Evolutionary conservation across 2,797 vertebrate genomes (phyloP).

Genomic region (Danio kyathit): DNA sequence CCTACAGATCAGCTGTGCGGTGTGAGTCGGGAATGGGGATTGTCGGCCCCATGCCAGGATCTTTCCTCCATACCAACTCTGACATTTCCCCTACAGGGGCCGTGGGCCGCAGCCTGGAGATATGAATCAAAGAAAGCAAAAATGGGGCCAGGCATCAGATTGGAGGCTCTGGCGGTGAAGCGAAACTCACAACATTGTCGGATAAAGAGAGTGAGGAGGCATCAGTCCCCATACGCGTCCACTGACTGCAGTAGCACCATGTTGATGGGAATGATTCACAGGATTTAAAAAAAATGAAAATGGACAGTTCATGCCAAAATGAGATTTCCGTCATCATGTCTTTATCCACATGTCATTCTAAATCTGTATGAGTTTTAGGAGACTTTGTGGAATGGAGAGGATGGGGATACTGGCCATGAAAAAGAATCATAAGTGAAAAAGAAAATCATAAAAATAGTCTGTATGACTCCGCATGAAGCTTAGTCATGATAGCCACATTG

Average conservation of each 20-base stretch:
- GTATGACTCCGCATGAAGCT: not conserved
- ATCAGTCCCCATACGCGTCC: not conserved
- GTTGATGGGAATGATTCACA: not conserved
- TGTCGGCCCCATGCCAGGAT: conserved; percentile 63
- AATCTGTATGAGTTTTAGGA: not conserved
- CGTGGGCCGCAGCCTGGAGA: conserved; percentile 67
- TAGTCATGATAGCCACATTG: not conserved
- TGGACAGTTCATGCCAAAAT: not conserved
- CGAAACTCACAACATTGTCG: conserved; percentile 10
- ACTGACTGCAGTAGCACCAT: not conserved
- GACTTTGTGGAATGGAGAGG: not conserved
- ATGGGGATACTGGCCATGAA: not conserved
- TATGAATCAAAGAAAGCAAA: conserved; percentile 68
- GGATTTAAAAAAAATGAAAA: not conserved
- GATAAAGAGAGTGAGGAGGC: conserved; percentile 2
- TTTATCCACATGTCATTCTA: not conserved
- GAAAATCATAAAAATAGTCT: too few species aligned
- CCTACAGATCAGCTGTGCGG: conserved; percentile 72
- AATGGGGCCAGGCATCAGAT: conserved; percentile 17
- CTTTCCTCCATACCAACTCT: conserved; percentile 68
- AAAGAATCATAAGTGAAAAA: not conserved
- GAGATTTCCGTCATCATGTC: not conserved
- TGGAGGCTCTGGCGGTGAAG: not conserved
- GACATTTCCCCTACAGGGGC: conserved; percentile 75
- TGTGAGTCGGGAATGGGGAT: conserved; percentile 60